phyloP scores from a whole-genome alignment of 2,888 invertebrate species.

The Amiota minor region DNA sequence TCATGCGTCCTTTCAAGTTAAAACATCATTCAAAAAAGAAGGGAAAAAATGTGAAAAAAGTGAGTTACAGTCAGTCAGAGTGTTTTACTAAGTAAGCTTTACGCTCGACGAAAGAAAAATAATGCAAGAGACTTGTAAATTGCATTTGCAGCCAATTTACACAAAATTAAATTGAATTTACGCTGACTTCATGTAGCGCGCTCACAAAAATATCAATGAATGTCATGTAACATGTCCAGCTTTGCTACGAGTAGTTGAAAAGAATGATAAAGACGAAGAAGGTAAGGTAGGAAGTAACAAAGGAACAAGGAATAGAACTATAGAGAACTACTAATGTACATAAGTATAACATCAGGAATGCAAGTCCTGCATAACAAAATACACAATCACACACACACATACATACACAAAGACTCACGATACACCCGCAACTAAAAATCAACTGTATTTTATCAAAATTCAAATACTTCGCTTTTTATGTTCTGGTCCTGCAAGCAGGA shows the following conservation, averaged over 20 bases:
- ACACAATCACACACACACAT: background rate
- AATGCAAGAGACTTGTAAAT: conserved; percentile 52
- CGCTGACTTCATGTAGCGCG: conserved; percentile 46
- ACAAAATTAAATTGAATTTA: conserved; percentile 64
- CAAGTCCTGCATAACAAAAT: background rate
- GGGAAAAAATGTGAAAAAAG: background rate
- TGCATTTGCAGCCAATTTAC: conserved; percentile 64
- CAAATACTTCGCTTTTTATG: conserved; percentile 55
- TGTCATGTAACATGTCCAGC: conserved; percentile 51
- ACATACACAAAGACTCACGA: background rate
- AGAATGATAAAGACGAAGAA: too few species aligned
- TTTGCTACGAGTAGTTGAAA: background rate
- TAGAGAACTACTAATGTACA: too few species aligned
- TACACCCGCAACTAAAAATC: conserved; percentile 47
- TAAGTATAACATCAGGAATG: background rate
- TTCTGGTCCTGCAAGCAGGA: conserved; percentile 35
- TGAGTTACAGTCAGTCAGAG: background rate
- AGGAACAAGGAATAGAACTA: too few species aligned
- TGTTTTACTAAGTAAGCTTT: background rate
- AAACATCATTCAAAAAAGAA: too few species aligned
- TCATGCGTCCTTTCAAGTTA: too few species aligned
- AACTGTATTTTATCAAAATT: conserved; percentile 63
- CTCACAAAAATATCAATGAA: conserved; percentile 63
- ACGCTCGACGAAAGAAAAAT: too few species aligned
- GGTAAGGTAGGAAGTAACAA: too few species aligned